These are phyloP conservation scores for Pardalotus punctatus DNA, from an alignment of 2,113 vertebrate species.

Conservation along the genomic window DNA sequence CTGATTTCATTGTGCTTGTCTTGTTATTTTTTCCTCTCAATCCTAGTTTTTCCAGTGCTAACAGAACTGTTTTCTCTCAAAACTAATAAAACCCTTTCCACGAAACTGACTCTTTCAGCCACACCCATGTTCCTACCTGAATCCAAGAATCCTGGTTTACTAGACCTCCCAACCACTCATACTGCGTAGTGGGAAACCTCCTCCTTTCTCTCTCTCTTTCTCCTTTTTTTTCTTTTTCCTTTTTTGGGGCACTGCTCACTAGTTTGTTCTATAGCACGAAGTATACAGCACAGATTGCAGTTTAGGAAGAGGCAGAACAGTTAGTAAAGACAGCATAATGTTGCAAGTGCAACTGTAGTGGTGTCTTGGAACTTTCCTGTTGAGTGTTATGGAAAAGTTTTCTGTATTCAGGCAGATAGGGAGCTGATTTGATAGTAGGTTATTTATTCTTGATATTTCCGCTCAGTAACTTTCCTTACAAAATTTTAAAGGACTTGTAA, in stretches of 20 bases:
- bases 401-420: neutral
- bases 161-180: neutral
- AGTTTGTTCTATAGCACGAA: neutral
- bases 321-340: neutral
- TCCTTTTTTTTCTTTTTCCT: neutral
- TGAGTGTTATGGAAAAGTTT: neutral
- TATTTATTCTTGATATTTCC: neutral
- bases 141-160: neutral
- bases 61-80: neutral
- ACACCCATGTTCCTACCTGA: neutral
- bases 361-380: neutral
- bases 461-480: neutral
- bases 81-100: neutral
- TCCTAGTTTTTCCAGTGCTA: neutral
- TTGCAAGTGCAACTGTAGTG: neutral
- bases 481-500: neutral
- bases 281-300: neutral
- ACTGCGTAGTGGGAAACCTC: neutral
- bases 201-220: fast-evolving
- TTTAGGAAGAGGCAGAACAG: neutral
- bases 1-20: neutral
- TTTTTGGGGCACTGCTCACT: neutral
- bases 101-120: neutral
- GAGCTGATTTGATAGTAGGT: neutral
- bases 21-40: neutral